These are phyloP conservation scores for Hirtodrosophila duncani DNA, from an alignment of 2,888 invertebrate species.

Conservation along the genomic window DNA sequence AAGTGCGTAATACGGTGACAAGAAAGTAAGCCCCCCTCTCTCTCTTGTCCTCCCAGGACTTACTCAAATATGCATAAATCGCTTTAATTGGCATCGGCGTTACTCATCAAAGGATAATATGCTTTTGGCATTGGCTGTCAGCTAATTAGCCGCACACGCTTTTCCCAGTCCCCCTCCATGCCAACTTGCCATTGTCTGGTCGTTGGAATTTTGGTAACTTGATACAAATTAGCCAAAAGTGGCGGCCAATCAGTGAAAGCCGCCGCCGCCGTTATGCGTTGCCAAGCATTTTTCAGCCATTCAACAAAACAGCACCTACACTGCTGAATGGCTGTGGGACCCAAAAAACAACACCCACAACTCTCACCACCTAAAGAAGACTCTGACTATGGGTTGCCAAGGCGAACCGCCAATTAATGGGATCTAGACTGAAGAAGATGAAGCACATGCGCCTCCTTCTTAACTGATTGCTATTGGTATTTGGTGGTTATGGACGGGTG, in stretches of 20 bases:
- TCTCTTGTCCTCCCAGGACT: not conserved
- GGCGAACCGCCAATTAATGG: conserved; percentile 58
- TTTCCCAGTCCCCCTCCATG: conserved; percentile 16
- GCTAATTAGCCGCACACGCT: conserved; percentile 61
- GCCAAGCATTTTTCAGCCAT: conserved; percentile 9
- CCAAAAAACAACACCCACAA: no score
- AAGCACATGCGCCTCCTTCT: conserved; percentile 25
- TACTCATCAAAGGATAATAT: conserved; percentile 57
- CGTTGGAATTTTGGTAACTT: conserved; percentile 39
- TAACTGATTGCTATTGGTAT: conserved; percentile 9
- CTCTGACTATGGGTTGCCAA: conserved; percentile 22
- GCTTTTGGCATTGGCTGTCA: conserved; percentile 32
- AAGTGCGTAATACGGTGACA: conserved; percentile 25
- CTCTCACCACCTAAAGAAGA: not conserved
- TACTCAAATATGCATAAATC: conserved; percentile 40
- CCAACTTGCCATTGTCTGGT: conserved; percentile 32
- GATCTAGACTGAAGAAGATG: conserved; percentile 12
- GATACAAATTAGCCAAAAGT: conserved; percentile 59
- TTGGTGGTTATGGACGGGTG: conserved; percentile 7
- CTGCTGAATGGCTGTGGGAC: no score
- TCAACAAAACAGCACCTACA: not conserved
- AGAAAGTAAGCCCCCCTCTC: not conserved
- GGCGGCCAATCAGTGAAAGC: conserved; percentile 30
- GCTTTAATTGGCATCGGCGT: conserved; percentile 46
- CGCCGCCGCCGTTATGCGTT: conserved; percentile 18